Evolutionary conservation across 2,797 vertebrate species (phyloP), one percentile per base, ranked within the genome.

Genomic region (Naso thynnoides): DNA sequence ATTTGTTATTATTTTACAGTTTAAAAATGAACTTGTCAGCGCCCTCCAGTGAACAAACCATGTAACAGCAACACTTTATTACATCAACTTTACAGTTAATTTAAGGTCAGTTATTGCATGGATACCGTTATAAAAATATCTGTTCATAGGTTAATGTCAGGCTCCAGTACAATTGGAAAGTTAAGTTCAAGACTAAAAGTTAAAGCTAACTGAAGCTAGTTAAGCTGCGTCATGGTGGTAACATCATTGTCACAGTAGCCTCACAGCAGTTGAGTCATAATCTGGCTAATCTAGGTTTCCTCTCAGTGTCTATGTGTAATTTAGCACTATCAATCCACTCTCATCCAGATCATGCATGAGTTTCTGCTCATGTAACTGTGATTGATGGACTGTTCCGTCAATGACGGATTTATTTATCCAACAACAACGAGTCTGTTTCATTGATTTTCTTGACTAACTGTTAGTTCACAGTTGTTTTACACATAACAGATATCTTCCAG

Each of bases 391-490:
- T 33, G 21, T 3, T 69, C 23, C 24, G n/a, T 23, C 39, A 31
- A 62, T 74, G 14, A 69, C 29, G 23, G 42, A 61, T 44, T 81
- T 31, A 45, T 49, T 73, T 45, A 55, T 57, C 38, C 29, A 63
- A 44, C 65, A 39, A 27, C 29, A 13, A 44, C 31, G 27, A 69
- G 26, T 41, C 19, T 49, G 19, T 73, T 75, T 77, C 19, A 39
- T 41, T 70, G 48, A 47, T 62, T 70, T 59, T 47, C 15, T 15
- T 64, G 61, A 71, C 36, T 18, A 41, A 31, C 24, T 4, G 33
- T 58, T 47, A 14, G 2, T 55, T 75, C 50, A 66, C 48, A 31
- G 24, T 63, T 70, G 56, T 77, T 73, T 83, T 47, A 73, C 54
- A 63, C 56, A 44, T 41, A 52, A 60, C 54, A 49, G 18, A 64